Conservation (phyloP, 1,140 invertebrate genomes). For the Branchinecta lynchi region DNA sequence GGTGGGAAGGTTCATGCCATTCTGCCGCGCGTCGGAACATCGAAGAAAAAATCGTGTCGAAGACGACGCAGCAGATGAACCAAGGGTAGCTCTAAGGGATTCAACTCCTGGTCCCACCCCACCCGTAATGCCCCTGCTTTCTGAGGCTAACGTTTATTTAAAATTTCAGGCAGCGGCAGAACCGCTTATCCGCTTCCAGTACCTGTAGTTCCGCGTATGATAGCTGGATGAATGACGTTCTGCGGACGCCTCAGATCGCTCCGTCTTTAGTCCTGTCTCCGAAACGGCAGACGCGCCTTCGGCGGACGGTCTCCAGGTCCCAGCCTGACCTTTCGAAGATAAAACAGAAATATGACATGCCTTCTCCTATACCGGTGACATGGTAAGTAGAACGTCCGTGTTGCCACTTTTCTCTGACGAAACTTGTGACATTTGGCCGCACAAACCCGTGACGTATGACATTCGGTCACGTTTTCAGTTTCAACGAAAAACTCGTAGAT, state of each 20-base stretch:
- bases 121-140: neutral
- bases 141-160: neutral
- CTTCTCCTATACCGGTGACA: neutral
- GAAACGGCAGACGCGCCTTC: constrained; percentile 12
- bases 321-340: constrained; percentile 45
- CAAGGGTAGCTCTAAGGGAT: neutral
- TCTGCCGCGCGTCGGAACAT: too few species aligned
- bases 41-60: too few species aligned
- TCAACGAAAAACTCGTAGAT: neutral
- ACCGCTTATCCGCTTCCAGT: neutral
- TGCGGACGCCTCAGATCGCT: neutral
- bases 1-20: too few species aligned
- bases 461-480: neutral
- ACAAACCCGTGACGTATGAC: neutral
- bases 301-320: constrained; percentile 47
- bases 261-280: neutral
- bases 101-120: neutral
- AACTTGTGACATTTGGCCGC: neutral
- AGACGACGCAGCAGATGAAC: too few species aligned
- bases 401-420: neutral
- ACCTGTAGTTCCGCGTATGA: neutral
- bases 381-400: neutral
- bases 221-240: neutral
- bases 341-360: constrained; percentile 17
- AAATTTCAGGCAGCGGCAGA: neutral